These are phyloP conservation scores for Cladorhizidae sp. DNA, from an alignment of 37 sponge, comb jelly and placozoan genomes.

Conservation along the genomic window DNA sequence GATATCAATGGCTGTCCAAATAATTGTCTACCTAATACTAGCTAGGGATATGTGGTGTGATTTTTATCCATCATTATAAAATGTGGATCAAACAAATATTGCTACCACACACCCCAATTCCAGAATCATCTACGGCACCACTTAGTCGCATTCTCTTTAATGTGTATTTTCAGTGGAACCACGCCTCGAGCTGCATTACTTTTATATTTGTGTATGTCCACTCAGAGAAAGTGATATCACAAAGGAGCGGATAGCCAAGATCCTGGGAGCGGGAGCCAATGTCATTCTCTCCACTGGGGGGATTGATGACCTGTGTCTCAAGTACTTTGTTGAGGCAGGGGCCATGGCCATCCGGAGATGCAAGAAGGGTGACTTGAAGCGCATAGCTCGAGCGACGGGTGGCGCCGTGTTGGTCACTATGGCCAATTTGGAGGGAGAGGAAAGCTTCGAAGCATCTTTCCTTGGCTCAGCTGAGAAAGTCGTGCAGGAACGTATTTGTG, in stretches of 20 bases:
- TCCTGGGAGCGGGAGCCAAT: constrained; percentile 93
- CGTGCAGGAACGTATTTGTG: constrained; percentile 88
- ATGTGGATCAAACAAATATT: no score
- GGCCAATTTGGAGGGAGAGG: constrained; percentile 98
- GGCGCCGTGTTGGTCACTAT: constrained; percentile 78
- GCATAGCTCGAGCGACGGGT: constrained; percentile 96
- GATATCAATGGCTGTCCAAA: no score
- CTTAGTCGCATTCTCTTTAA: no score
- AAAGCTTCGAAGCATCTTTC: constrained; percentile 89
- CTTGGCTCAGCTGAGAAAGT: constrained; percentile 92
- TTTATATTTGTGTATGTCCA: background rate
- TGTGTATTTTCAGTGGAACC: no score
- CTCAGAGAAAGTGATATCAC: constrained; percentile 92
- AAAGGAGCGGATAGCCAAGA: constrained; percentile 91
- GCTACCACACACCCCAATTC: no score
- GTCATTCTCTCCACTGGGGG: constrained; percentile 95
- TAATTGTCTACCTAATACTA: no score
- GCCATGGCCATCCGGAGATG: constrained; percentile 96
- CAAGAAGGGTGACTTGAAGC: constrained; percentile 95
- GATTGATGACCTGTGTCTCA: constrained; percentile 98
- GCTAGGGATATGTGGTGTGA: no score
- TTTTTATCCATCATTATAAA: no score
- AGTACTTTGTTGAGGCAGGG: constrained; percentile 96
- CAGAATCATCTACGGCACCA: no score
- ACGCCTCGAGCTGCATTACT: background rate